Conservation (phyloP, 2,888 invertebrate genomes). For the Aphrophora alni region DNA sequence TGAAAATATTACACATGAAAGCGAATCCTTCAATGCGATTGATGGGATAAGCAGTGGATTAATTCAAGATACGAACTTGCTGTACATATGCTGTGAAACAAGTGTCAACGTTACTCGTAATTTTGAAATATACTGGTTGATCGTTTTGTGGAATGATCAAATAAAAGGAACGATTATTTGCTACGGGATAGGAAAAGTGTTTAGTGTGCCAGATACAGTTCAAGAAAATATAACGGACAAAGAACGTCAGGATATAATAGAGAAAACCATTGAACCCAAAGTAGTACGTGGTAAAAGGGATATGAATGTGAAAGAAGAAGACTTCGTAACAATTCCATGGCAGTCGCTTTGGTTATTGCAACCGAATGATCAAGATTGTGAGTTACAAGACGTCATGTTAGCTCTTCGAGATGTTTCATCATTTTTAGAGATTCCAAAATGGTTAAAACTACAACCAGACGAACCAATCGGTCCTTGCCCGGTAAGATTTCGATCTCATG, state of each 20-base stretch:
- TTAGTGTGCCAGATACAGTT: background rate
- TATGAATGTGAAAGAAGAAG: background rate
- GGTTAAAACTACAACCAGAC: constrained; percentile 17
- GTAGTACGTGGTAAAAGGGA: background rate
- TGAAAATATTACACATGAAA: too few relatives aligned
- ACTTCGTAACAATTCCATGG: constrained; percentile 21
- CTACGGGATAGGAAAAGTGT: background rate
- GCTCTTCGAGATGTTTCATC: background rate
- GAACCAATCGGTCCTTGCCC: constrained; percentile 31
- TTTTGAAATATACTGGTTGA: background rate
- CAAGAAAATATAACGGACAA: background rate
- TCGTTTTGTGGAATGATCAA: background rate
- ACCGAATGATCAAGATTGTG: constrained; percentile 11
- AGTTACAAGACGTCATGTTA: background rate
- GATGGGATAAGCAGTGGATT: too few relatives aligned
- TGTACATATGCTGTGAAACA: background rate
- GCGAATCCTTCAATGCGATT: too few relatives aligned
- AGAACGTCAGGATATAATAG: background rate
- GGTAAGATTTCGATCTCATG: constrained; percentile 29
- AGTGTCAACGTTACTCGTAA: background rate
- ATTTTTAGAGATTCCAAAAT: background rate
- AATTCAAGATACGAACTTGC: background rate
- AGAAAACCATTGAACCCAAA: background rate
- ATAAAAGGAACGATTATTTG: background rate
- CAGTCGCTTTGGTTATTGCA: constrained; percentile 26